Conservation (phyloP, 2,113 vertebrate species). For the Stictonetta naevosa region DNA sequence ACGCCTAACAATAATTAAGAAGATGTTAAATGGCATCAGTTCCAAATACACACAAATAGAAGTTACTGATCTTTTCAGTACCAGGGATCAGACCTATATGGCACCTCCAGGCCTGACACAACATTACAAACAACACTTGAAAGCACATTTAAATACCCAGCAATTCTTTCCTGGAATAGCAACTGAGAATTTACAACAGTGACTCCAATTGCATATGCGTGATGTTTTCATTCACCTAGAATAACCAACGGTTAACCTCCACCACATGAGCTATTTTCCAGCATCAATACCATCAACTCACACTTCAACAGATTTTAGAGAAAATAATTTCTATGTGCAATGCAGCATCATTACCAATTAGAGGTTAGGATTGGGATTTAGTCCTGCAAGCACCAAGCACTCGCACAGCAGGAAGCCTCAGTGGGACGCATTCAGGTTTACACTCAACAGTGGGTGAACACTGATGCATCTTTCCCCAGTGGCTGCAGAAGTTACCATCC, state of each 20-base stretch:
- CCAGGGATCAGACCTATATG: neutral
- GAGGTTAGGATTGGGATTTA: neutral
- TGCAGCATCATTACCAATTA: neutral
- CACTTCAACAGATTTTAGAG: neutral
- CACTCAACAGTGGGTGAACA: rapidly evolving
- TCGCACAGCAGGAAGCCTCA: neutral
- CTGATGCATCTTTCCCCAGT: neutral
- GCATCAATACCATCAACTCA: neutral
- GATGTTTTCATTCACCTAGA: neutral
- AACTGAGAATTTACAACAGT: neutral
- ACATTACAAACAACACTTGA: neutral
- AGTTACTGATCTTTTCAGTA: neutral
- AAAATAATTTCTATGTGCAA: neutral
- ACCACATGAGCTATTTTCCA: neutral
- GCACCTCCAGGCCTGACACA: neutral
- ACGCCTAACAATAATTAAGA: constrained; percentile 43
- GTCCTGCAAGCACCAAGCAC: neutral
- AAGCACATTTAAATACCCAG: neutral
- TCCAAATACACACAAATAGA: neutral
- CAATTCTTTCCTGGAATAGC: neutral
- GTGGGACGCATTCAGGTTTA: neutral
- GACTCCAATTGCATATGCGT: neutral
- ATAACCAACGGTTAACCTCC: neutral
- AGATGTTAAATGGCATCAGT: neutral
- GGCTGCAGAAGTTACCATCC: neutral